Evolutionary conservation across 1,140 invertebrate genomes (phyloP).

Genomic region (Globodera rostochiensis): DNA sequence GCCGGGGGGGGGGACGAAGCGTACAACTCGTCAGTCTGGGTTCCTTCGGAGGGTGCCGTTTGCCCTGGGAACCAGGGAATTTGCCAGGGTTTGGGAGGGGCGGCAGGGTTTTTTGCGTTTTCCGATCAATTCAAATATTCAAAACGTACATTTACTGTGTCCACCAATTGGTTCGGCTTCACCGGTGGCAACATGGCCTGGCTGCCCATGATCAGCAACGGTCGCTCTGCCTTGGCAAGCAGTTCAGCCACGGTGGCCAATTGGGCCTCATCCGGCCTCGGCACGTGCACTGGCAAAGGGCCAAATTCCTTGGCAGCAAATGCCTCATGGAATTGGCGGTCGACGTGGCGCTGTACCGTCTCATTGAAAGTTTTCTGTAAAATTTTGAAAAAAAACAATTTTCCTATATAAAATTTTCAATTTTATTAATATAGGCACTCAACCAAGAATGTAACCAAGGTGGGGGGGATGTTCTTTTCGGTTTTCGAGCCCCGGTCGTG

Average conservation of each 20-base stretch:
- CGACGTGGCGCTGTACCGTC: conserved; percentile 71
- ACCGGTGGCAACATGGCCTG: conserved; percentile 72
- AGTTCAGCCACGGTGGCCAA: conserved; percentile 69
- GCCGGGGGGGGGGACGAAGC: no score
- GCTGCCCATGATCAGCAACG: conserved; percentile 73
- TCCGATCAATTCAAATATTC: background rate
- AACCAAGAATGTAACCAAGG: no score
- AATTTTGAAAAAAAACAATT: background rate
- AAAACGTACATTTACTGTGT: conserved; percentile 68
- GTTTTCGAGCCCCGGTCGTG: no score
- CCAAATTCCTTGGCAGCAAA: conserved; percentile 68
- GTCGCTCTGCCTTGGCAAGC: conserved; percentile 54
- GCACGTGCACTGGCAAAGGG: conserved; percentile 69
- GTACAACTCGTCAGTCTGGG: no score
- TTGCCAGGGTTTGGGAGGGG: no score
- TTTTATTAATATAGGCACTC: background rate
- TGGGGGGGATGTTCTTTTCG: no score
- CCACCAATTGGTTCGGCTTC: conserved; percentile 67
- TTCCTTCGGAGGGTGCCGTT: no score
- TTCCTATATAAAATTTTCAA: conserved; percentile 8
- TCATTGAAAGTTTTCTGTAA: conserved; percentile 63
- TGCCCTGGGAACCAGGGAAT: no score
- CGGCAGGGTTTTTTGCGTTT: no score
- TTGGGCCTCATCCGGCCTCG: conserved; percentile 58
- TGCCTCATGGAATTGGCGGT: conserved; percentile 72